phyloP scores from a whole-genome alignment of 2,113 vertebrate species.

The Cyprinus carpio region DNA sequence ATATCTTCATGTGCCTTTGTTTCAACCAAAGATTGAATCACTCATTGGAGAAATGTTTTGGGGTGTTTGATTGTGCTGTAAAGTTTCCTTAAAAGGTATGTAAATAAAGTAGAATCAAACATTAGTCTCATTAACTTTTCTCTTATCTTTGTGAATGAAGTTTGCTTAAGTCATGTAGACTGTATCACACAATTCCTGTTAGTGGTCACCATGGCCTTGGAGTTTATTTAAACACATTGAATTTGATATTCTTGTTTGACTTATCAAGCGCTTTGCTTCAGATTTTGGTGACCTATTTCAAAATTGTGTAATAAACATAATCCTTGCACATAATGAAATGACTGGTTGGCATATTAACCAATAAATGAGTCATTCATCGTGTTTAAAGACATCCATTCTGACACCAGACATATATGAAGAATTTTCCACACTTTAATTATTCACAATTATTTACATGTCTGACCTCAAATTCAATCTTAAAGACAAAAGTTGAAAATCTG shows the following conservation, averaged over 20 bases:
- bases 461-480: conserved; percentile 43
- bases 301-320: not conserved
- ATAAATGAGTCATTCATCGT: not conserved
- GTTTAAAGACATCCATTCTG: not conserved
- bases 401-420: conserved; percentile 2
- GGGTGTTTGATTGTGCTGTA: conserved; percentile 45
- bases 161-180: not conserved
- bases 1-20: conserved; percentile 42
- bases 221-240: not conserved
- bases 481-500: conserved; percentile 40
- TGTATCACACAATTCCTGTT: not conserved
- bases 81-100: conserved; percentile 45
- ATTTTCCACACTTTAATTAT: conserved; percentile 63
- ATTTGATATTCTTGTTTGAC: not conserved
- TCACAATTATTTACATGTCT: conserved; percentile 74
- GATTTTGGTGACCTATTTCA: not conserved
- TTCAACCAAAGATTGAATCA: conserved; percentile 41
- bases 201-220: not conserved
- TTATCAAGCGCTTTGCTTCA: not conserved
- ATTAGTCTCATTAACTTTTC: not conserved
- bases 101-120: conserved; percentile 43
- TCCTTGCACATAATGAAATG: not conserved
- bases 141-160: not conserved
- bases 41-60: conserved; percentile 19
- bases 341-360: not conserved